These are phyloP conservation scores for Cotesia chilonis DNA, from an alignment of 1,140 invertebrate genomes.

Conservation along the genomic window DNA sequence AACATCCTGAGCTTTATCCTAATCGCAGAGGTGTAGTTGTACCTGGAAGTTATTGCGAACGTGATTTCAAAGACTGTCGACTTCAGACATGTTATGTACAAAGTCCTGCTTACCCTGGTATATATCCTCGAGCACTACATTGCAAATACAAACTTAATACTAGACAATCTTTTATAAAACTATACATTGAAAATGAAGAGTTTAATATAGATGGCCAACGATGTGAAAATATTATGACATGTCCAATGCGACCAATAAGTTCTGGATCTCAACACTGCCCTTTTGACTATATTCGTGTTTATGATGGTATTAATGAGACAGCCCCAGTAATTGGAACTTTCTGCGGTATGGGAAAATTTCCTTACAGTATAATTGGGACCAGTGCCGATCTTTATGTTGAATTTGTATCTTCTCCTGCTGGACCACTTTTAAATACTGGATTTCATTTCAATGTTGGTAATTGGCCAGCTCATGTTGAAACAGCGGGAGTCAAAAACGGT, in stretches of 20 bases:
- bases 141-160: constrained; percentile 90
- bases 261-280: constrained; percentile 87
- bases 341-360: constrained; percentile 93
- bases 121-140: constrained; percentile 88
- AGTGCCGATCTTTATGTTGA: constrained; percentile 89
- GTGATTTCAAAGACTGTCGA: constrained; percentile 83
- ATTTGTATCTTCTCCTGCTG: constrained; percentile 88
- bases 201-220: constrained; percentile 93
- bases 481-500: constrained; percentile 82
- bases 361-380: constrained; percentile 92
- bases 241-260: constrained; percentile 88
- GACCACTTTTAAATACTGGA: constrained; percentile 87
- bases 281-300: constrained; percentile 89
- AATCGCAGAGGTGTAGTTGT: constrained; percentile 86
- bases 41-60: constrained; percentile 86
- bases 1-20: constrained; percentile 91
- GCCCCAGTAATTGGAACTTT: constrained; percentile 89
- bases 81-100: constrained; percentile 93
- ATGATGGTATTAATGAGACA: constrained; percentile 88
- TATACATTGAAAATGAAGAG: constrained; percentile 92
- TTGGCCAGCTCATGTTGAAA: constrained; percentile 90
- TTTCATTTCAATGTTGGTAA: constrained; percentile 94
- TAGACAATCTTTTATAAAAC: constrained; percentile 85
- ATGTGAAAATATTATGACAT: constrained; percentile 94
- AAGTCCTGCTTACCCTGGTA: constrained; percentile 89